phyloP scores from a whole-genome alignment of 64 coral and sea anemone genomes.

The Anthopleura sola region DNA sequence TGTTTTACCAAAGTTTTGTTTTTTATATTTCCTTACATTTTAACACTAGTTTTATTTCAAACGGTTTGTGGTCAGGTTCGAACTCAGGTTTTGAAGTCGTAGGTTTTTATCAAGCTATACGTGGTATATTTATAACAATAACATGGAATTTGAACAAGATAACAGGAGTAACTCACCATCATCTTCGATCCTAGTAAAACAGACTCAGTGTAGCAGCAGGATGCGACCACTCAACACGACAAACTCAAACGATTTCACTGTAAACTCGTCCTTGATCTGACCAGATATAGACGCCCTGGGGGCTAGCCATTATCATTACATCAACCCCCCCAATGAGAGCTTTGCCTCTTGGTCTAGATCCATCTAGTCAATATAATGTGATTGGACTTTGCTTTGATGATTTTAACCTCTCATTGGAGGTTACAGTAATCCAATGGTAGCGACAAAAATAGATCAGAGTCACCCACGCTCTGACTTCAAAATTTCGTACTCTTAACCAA shows the following conservation, averaged over 20 bases:
- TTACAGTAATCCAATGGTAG: background rate
- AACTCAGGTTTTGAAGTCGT: no score
- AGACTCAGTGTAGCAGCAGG: background rate
- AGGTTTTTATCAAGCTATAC: no score
- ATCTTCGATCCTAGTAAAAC: background rate
- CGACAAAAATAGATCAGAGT: background rate
- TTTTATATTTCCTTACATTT: no score
- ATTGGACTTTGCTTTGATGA: background rate
- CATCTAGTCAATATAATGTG: background rate
- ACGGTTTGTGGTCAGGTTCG: no score
- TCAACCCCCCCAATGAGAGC: background rate
- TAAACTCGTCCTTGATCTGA: background rate
- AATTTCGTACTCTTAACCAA: background rate
- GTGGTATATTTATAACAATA: no score
- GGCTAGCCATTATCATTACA: background rate
- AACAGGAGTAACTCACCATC: background rate
- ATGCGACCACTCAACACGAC: background rate
- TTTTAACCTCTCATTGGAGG: background rate
- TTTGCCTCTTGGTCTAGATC: background rate
- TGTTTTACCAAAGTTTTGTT: no score
- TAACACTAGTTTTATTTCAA: no score
- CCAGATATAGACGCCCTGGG: conserved; percentile 1
- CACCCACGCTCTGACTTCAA: background rate
- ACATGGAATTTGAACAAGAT: background rate
- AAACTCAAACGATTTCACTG: background rate